Conservation (phyloP, 2,113 vertebrate species). For the Mormyrus iriodes region DNA sequence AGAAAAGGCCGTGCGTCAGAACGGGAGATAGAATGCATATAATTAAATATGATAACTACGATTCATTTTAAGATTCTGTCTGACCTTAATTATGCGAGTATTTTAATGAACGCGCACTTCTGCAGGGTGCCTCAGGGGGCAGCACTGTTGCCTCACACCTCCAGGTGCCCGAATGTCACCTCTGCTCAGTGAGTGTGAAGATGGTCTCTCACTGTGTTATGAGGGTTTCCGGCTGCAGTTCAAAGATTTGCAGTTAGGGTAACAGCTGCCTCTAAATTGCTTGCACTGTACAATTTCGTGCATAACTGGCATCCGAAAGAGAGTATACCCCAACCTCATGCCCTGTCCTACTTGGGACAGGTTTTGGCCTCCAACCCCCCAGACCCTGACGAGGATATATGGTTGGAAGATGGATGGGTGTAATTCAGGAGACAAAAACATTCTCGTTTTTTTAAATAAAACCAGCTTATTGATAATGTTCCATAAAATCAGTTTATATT, state of each 20-base stretch:
- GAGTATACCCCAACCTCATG: neutral
- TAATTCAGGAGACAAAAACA: neutral
- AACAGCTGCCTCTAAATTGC: neutral
- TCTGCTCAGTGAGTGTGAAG: neutral
- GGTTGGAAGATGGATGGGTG: neutral
- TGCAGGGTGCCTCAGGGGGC: neutral
- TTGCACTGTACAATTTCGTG: neutral
- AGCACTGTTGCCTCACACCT: neutral
- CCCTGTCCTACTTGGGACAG: neutral
- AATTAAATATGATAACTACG: neutral
- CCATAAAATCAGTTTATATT: conserved; percentile 17
- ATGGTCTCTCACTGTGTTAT: neutral
- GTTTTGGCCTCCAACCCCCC: neutral
- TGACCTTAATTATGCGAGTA: neutral
- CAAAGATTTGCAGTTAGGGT: neutral
- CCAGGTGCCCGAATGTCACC: neutral
- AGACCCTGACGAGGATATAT: neutral
- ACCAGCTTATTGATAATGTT: neutral
- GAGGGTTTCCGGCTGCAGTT: neutral
- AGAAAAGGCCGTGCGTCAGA: neutral
- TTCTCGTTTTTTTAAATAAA: neutral
- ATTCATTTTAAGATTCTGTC: neutral
- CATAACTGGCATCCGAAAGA: neutral
- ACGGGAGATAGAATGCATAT: neutral
- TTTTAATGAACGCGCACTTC: neutral